Evolutionary conservation across 2,113 vertebrate genomes (phyloP), one percentile per base, ranked within the genome.

Genomic region (Micronycteris hirsuta): DNA sequence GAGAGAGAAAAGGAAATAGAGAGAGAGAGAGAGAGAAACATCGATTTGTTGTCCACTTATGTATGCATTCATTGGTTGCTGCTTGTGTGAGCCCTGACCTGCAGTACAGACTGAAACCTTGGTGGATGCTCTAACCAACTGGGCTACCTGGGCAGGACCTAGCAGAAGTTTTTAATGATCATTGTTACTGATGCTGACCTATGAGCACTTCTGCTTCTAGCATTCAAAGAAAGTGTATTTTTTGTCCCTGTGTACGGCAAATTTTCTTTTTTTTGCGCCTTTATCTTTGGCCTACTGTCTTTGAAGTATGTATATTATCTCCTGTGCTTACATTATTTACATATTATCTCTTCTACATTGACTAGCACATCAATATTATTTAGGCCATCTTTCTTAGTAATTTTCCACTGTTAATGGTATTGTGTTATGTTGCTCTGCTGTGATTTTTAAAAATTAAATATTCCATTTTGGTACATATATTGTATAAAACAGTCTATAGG

Each of bases 381-480:
- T 87, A 67, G 76, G 22, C 43, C 7, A 1, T 70, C 41, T 86
- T 84, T 78, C 33, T 71, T 80, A 28, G n/a, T 82, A 80, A 43
- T 78, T 56, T 68, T 74, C 61, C 49, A 28, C 49, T 33, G 6
- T 85, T 80, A 49, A 24, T 65, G 58, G 47, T 22, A 52, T 92
- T 84, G 38, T 33, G 19, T 92, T 73, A 54, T 26, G 26, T 54
- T 93, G 31, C 58, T 89, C 49, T 82, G 24, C n/a, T 91, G 41
- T 86, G 84, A 67, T 95, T 82, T 88, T 93, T 47, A 93, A 96
- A 89, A 82, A 54, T 14, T 49, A 67, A 68, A 52, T 36, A 45
- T 92, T 92, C 19, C 31, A 61, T 86, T 86, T 70, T 74, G 82
- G 63, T 47, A 11, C 33, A 7, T 63, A 28, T 63, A 41, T 20